A percentile compares a stretch with the other conserved stretches of the same genome.
phyloP scores from a whole-genome alignment of 2,113 vertebrate genomes.

The Taxidea taxus region DNA sequence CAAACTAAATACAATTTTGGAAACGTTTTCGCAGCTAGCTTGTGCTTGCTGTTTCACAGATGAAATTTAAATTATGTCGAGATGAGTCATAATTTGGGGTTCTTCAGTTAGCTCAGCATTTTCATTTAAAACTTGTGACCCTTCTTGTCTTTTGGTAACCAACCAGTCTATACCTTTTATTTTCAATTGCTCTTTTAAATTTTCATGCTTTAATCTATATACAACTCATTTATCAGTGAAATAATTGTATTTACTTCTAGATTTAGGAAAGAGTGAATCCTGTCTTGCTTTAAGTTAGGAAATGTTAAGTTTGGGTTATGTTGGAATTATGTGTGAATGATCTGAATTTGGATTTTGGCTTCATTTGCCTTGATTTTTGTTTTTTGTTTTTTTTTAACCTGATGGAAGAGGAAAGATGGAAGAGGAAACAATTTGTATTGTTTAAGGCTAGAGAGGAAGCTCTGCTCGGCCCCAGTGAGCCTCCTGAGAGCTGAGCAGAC shows the following conservation, averaged over 20 bases:
- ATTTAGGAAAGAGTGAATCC: not conserved
- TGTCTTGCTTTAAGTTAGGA: not conserved
- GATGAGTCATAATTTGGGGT: not conserved
- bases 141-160: not conserved
- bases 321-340: not conserved
- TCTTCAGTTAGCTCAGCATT: not conserved
- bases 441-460: not conserved
- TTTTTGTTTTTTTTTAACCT: not conserved
- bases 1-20: slow-evolving; percentile 47
- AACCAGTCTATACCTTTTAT: not conserved
- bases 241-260: not conserved
- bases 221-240: not conserved
- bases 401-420: not conserved
- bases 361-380: not conserved
- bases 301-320: not conserved
- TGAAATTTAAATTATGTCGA: slow-evolving; percentile 34
- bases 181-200: not conserved
- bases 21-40: slow-evolving; percentile 49
- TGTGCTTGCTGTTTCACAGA: not conserved
- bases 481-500: not conserved
- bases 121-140: not conserved
- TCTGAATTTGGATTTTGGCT: not conserved
- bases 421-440: not conserved
- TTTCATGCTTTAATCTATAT: not conserved
- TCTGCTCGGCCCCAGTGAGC: not conserved